These are phyloP conservation scores for Sminthurides aquaticus DNA, from an alignment of 2,888 invertebrate genomes.

Conservation along the genomic window DNA sequence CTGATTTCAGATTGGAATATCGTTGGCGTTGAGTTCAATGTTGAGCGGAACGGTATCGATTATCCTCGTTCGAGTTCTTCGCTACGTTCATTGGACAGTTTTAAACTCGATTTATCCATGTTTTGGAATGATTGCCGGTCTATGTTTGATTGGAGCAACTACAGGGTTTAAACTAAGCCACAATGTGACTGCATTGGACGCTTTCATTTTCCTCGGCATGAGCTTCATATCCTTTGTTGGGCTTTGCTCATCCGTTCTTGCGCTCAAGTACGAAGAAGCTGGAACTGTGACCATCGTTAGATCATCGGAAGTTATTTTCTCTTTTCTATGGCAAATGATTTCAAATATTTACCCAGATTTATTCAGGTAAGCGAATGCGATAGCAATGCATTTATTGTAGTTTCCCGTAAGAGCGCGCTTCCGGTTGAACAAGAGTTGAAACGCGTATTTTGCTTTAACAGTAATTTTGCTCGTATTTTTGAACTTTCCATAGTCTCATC, in stretches of 20 bases:
- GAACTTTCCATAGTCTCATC: not conserved
- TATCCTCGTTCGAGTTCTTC: not conserved
- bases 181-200: not conserved
- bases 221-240: not conserved
- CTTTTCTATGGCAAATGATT: slow-evolving; percentile 3
- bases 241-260: not conserved
- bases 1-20: not conserved
- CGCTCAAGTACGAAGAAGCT: not conserved
- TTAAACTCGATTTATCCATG: not conserved
- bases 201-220: not conserved
- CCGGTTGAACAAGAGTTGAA: too few relatives aligned
- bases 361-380: not conserved
- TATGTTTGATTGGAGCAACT: not conserved
- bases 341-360: slow-evolving; percentile 1
- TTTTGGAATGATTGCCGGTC: not conserved
- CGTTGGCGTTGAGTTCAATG: not conserved
- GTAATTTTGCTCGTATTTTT: not conserved
- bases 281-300: slow-evolving; percentile 1
- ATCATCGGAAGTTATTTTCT: not conserved
- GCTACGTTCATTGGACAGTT: not conserved
- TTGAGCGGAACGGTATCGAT: not conserved
- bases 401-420: too few relatives aligned
- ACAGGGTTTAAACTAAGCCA: too few relatives aligned
- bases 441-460: not conserved
- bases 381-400: not conserved